Evolutionary conservation across 2,888 invertebrate genomes (phyloP).

Genomic region (Aspidapion aeneum): DNA sequence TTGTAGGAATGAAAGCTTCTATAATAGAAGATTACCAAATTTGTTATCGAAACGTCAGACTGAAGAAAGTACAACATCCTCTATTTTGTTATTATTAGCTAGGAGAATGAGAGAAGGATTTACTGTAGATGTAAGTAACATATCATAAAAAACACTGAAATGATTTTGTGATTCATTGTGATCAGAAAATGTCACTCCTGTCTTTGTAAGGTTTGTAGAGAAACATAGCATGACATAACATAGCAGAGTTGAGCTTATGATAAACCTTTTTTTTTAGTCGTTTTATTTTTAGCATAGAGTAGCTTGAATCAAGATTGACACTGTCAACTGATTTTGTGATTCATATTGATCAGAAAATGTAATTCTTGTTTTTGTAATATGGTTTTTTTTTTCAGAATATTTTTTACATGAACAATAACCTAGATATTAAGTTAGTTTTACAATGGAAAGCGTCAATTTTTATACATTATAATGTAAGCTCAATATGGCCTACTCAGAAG

Average conservation of each 20-base stretch:
- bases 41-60: conserved; percentile 61
- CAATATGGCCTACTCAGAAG: conserved; percentile 57
- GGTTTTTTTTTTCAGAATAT: conserved; percentile 48
- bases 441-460: conserved; percentile 71
- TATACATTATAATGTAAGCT: conserved; percentile 61
- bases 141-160: too few relatives aligned
- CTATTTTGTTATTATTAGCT: conserved; percentile 63
- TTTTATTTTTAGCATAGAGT: not conserved
- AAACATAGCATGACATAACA: too few relatives aligned
- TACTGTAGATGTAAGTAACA: conserved; percentile 54
- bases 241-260: too few relatives aligned
- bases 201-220: too few relatives aligned
- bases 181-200: too few relatives aligned
- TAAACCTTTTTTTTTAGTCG: not conserved
- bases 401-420: conserved; percentile 51
- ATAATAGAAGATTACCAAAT: conserved; percentile 53
- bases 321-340: too few relatives aligned
- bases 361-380: too few relatives aligned
- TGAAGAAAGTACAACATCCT: conserved; percentile 60
- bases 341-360: too few relatives aligned
- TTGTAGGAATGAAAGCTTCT: conserved; percentile 54
- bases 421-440: conserved; percentile 62
- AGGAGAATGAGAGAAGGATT: conserved; percentile 76
- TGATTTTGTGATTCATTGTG: too few relatives aligned
- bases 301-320: too few relatives aligned